Base-by-base conservation (phyloP, 2,797 vertebrate species). In the Diplodus puntazzo region DNA sequence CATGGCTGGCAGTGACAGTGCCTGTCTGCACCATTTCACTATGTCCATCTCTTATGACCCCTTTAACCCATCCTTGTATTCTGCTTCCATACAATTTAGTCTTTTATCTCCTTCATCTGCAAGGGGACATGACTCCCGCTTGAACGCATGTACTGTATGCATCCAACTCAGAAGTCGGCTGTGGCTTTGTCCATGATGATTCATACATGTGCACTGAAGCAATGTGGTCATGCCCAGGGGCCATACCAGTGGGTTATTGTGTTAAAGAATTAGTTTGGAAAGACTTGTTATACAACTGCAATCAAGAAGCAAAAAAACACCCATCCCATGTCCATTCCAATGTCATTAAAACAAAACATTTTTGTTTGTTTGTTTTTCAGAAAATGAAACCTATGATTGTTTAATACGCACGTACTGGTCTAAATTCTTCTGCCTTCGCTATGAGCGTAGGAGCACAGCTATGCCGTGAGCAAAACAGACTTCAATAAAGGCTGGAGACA, bases 1-100 rank as follows among this genome's bases (percentile, higher is more conserved):
- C 30, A 60, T 48, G 55, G 62, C 65, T 64, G 59, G 63, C 87
- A 79, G 79, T 91, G 89, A 88, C 86, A 82, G 80, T 88, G 62
- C 43, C 69, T 88, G 81, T 89, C 87, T 84, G 69, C 81, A 69
- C 30, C 11, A 43, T 83, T 75, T 85, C 73, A 63, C 53, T 13
- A 66, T 81, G 75, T 83, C 75, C 63, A 84, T 88, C 80, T 83
- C 75, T 79, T 69, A 49, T 75, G 68, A 89, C 77, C 79, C 68
- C 76, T 68, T 85, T 76, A 43, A 74, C 78, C 55, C 67, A n/a
- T 54, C 4, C 42, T 66, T 73, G 59, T 70, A 46, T 78, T 18
- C 46, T 5, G 10, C 23, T 61, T 60, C 77, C 79, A 46, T 63
- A 64, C 71, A 76, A 79, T 81, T 68, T 45, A 53, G 25, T 69